These are phyloP conservation scores for Torymus auratus DNA, from an alignment of 2,888 invertebrate species.

Conservation along the genomic window DNA sequence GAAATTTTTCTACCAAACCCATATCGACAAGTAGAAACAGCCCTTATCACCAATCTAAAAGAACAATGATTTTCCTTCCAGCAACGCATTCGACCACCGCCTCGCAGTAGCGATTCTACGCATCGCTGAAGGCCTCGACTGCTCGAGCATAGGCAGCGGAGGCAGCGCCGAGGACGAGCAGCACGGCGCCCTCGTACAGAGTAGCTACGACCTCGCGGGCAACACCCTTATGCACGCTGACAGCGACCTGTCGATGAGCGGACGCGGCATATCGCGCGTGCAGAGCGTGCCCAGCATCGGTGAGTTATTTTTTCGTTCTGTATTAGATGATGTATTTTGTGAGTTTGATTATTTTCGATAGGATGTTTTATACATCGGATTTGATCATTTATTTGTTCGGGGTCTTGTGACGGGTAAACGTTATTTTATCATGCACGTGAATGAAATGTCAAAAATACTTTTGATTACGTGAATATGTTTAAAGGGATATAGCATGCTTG, in stretches of 20 bases:
- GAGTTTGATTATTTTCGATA: background rate
- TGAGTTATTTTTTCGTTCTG: slow-evolving; percentile 24
- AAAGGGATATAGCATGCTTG: no score
- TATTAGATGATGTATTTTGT: no score
- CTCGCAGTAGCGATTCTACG: slow-evolving; percentile 94
- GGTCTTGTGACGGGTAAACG: no score
- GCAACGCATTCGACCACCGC: slow-evolving; percentile 95
- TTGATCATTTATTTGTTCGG: no score
- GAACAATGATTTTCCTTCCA: slow-evolving; percentile 65
- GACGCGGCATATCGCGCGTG: slow-evolving; percentile 71
- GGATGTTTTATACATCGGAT: no score
- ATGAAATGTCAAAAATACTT: no score
- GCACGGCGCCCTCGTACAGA: slow-evolving; percentile 70
- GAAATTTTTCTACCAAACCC: no score
- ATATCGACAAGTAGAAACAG: no score
- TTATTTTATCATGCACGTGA: no score
- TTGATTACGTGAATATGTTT: no score
- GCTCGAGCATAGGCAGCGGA: slow-evolving; percentile 79
- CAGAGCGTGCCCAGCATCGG: slow-evolving; percentile 73
- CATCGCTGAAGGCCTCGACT: slow-evolving; percentile 91
- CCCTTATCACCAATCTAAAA: no score
- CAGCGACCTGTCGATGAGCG: slow-evolving; percentile 73
- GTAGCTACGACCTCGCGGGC: slow-evolving; percentile 73
- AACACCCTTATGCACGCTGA: slow-evolving; percentile 75
- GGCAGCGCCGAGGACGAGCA: slow-evolving; percentile 71